Evolutionary conservation across 2,797 vertebrate genomes (phyloP), one percentile per base, ranked within the genome.

Genomic region (Rhynchonycteris naso): DNA sequence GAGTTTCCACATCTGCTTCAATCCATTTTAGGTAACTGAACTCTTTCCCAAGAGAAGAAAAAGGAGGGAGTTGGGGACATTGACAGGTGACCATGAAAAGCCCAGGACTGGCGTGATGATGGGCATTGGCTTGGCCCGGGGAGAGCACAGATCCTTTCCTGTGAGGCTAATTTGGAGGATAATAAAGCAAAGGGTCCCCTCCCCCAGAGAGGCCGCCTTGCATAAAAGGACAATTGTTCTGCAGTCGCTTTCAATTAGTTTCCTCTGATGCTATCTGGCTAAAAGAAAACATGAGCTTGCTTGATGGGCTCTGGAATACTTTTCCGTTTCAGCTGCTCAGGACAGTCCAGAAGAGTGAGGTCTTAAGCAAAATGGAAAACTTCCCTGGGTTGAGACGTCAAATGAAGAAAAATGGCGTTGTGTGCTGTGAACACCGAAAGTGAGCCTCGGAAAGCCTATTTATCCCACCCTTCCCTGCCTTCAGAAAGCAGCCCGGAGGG

Each of bases 181-280:
- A 96, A 81, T n/a, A 68, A 87, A 94, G 96, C 95, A 96, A 97
- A 97, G 95, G 76, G 90, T 87, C 89, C 88, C 93, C 88, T 91
- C 93, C 93, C 94, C 94, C 88, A 90, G 84, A 54, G 81, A 92
- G 91, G 80, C 93, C 84, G 47, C 76, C 93, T 76, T 84, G 81
- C 87, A 97, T 97, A 93, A 98, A 98, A 97, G 97, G 94, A 87
- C 93, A 81, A 97, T 98, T 98, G 98, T 98, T 98, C 89, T 89
- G 89, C 82, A 38, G 94, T 50, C 88, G 95, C 95, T 97, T 97
- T 97, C 93, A 96, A 83, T 97, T 97, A 95, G 98, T 97, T 95
- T 94, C 91, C 96, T 98, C 97, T 95, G 97, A 98, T 98, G 90
- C 50, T 98, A 97, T 98, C 98, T 97, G 95, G 79, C 16, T 4